Percentiles rank a stretch among this genome's conserved stretches.
Evolutionary conservation across 1,140 invertebrate genomes (phyloP).

Genomic region (Panagrolaimus sp.): DNA sequence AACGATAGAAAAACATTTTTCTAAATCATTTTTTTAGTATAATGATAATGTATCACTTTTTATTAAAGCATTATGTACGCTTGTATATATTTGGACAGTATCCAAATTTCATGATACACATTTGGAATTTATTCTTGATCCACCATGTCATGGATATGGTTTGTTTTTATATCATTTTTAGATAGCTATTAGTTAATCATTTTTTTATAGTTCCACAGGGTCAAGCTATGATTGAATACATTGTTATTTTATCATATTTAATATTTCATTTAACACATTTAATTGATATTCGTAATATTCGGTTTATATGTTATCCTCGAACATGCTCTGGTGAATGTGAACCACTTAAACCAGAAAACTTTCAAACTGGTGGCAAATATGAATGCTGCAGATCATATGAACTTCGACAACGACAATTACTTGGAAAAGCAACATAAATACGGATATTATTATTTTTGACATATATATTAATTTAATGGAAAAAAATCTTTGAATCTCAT

Average conservation of each 20-base stretch:
- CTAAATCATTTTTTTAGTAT: neutral
- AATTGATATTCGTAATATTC: conserved; percentile 45
- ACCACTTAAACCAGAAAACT: conserved; percentile 47
- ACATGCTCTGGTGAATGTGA: conserved; percentile 57
- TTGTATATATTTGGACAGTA: conserved; percentile 41
- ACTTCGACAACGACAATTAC: conserved; percentile 18
- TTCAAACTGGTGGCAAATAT: conserved; percentile 46
- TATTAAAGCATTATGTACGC: conserved; percentile 26
- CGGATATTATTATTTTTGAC: no score
- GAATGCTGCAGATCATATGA: conserved; percentile 52
- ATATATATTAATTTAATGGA: no score
- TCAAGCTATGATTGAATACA: conserved; percentile 49
- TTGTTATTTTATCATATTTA: conserved; percentile 42
- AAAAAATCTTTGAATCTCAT: no score
- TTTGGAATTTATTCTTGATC: conserved; percentile 34
- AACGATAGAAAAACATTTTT: no score
- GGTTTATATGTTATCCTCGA: conserved; percentile 55
- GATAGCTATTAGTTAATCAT: conserved; percentile 12
- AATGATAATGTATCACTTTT: neutral
- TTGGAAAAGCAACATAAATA: neutral
- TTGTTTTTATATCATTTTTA: neutral
- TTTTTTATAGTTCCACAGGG: conserved; percentile 32
- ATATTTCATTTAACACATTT: conserved; percentile 41
- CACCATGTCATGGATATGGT: conserved; percentile 51
- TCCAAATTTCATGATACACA: conserved; percentile 41